A percentile compares a stretch with the other conserved stretches of the same genome.
Conservation (phyloP, 2,113 vertebrate genomes). For the Neofelis nebulosa region DNA sequence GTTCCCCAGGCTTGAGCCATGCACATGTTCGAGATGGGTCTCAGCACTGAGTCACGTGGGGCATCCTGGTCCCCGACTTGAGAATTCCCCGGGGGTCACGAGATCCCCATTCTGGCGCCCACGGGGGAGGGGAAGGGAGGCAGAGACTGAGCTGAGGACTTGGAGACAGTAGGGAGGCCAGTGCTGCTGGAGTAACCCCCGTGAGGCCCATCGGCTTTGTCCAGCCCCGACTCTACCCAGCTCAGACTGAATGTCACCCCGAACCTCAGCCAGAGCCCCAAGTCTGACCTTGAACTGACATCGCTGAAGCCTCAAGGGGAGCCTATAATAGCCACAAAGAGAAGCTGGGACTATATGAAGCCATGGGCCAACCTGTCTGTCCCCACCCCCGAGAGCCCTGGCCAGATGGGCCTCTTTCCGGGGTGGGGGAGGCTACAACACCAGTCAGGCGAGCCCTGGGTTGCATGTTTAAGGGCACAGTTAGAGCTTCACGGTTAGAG, state of each 20-base stretch:
- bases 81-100: background rate
- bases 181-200: background rate
- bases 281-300: background rate
- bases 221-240: background rate
- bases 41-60: background rate
- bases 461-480: background rate
- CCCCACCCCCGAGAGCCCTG: background rate
- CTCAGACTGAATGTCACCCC: background rate
- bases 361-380: background rate
- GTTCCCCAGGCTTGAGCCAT: background rate
- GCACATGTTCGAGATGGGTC: background rate
- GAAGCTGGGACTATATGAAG: background rate
- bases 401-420: background rate
- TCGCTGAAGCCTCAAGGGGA: background rate
- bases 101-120: background rate
- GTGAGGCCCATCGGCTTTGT: background rate
- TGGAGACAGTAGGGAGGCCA: background rate
- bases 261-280: background rate
- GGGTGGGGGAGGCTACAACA: too few species aligned
- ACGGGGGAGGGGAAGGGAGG: background rate
- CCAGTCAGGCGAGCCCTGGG: rapidly evolving
- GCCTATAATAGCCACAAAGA: background rate
- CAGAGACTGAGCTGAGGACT: background rate
- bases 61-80: background rate
- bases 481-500: background rate